These are phyloP conservation scores for Gulo gulo DNA, from an alignment of 2,113 vertebrate genomes.

Conservation along the genomic window DNA sequence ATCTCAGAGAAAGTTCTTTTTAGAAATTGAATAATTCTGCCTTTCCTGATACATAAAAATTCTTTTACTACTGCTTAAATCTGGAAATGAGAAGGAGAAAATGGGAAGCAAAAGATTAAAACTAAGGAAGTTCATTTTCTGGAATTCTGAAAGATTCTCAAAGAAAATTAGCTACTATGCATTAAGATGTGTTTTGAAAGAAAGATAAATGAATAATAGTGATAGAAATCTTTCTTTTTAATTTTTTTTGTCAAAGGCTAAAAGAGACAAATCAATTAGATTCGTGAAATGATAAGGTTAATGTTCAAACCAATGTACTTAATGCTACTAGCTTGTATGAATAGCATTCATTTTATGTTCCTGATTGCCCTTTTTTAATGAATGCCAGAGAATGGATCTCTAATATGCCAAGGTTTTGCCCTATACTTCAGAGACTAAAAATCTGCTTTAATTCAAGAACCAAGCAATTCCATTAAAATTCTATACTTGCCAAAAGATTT, in stretches of 20 bases:
- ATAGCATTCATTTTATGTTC: not conserved
- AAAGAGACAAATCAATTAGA: slow-evolving; percentile 47
- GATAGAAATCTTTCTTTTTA: not conserved
- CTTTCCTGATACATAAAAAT: not conserved
- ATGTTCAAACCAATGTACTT: not conserved
- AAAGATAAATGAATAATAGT: not conserved
- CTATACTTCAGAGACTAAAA: not conserved
- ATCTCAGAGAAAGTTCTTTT: not conserved
- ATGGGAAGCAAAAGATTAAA: not conserved
- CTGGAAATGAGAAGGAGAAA: not conserved
- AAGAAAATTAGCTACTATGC: not conserved
- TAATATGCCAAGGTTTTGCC: slow-evolving; percentile 34
- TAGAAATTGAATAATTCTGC: not conserved
- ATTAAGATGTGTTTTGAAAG: not conserved
- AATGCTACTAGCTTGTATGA: not conserved
- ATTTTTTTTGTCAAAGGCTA: slow-evolving; percentile 11
- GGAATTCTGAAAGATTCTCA: not conserved
- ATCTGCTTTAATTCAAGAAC: slow-evolving; percentile 55
- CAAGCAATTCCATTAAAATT: slow-evolving; percentile 61
- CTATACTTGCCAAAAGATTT: slow-evolving; percentile 54
- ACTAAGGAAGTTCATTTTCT: not conserved
- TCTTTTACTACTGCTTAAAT: not conserved
- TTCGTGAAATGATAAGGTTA: slow-evolving; percentile 37
- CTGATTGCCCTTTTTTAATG: slow-evolving; percentile 48
- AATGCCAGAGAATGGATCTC: slow-evolving; percentile 1